Evolutionary conservation across 2,113 vertebrate species (phyloP).

Genomic region (Murina feae): DNA sequence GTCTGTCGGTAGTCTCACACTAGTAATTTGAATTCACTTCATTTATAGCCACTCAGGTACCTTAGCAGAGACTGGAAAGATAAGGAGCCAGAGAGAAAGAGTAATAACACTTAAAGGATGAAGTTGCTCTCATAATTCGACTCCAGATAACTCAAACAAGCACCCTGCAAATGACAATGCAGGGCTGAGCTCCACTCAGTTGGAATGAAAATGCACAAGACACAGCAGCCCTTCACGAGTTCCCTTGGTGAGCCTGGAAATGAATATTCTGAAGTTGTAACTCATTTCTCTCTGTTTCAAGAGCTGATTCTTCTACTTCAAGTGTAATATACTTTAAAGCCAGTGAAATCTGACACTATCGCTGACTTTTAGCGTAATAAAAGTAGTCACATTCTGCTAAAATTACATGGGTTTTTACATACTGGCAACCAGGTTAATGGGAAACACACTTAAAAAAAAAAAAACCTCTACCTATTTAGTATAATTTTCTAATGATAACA

Average conservation of each 20-base stretch:
- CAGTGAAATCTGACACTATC: not conserved
- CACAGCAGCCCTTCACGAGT: not conserved
- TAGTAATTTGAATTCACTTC: conserved; percentile 81
- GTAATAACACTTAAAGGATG: conserved; percentile 73
- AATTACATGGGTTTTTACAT: not conserved
- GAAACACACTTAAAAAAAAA: not conserved
- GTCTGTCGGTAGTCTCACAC: conserved; percentile 73
- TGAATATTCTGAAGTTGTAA: conserved; percentile 16
- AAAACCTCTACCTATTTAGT: not conserved
- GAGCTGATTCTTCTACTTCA: conserved; percentile 32
- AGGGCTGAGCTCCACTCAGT: conserved; percentile 32
- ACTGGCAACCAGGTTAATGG: not conserved
- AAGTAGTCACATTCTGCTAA: not conserved
- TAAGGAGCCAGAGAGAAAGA: conserved; percentile 74
- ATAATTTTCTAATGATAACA: not conserved
- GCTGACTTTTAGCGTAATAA: not conserved
- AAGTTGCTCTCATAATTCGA: conserved; percentile 72
- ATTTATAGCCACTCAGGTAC: conserved; percentile 76
- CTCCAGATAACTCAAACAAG: conserved; percentile 70
- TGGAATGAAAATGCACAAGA: conserved; percentile 22
- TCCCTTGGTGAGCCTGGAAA: not conserved
- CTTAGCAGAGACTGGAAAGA: conserved; percentile 66
- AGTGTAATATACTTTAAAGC: conserved; percentile 19
- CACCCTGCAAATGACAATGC: conserved; percentile 75
- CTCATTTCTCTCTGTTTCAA: conserved; percentile 34